A percentile compares a stretch with the other conserved stretches of the same genome.
These are phyloP conservation scores for Ctena decussata DNA, from an alignment of 2,888 invertebrate species.

Conservation along the genomic window DNA sequence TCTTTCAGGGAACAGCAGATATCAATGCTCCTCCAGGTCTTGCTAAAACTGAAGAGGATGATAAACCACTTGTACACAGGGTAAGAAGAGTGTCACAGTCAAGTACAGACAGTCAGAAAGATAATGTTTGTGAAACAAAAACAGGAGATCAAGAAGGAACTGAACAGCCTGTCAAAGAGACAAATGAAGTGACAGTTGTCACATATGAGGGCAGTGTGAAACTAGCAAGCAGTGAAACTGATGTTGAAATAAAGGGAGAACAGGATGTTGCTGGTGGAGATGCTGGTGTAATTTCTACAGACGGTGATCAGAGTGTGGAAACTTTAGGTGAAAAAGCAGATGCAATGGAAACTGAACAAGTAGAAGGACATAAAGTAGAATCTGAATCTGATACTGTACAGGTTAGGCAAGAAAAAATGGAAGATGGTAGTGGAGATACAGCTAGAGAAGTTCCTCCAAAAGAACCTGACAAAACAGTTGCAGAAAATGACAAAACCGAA, in stretches of 20 bases:
- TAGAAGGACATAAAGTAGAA: no score
- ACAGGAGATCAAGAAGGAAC: not conserved
- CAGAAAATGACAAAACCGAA: not conserved
- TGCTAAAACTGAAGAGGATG: constrained; percentile 79
- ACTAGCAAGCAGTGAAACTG: no score
- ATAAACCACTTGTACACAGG: constrained; percentile 74
- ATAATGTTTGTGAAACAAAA: constrained; percentile 4
- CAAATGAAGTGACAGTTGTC: not conserved
- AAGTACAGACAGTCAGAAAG: constrained; percentile 46
- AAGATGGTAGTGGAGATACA: not conserved
- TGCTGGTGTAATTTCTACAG: no score
- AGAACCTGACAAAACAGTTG: not conserved
- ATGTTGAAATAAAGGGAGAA: no score
- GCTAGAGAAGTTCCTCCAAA: not conserved
- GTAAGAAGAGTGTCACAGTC: constrained; percentile 70
- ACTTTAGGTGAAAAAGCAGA: no score
- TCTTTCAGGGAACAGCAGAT: constrained; percentile 93
- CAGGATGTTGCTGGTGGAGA: no score
- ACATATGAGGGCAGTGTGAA: no score
- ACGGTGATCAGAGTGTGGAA: no score
- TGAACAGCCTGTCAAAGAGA: not conserved
- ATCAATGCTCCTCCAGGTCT: constrained; percentile 94
- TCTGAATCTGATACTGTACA: no score
- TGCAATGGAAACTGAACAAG: no score
- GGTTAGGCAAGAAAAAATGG: no score